Percentiles rank a stretch among this genome's conserved stretches.
These are phyloP conservation scores for Strix aluco DNA, from an alignment of 2,113 vertebrate species.

Conservation along the genomic window DNA sequence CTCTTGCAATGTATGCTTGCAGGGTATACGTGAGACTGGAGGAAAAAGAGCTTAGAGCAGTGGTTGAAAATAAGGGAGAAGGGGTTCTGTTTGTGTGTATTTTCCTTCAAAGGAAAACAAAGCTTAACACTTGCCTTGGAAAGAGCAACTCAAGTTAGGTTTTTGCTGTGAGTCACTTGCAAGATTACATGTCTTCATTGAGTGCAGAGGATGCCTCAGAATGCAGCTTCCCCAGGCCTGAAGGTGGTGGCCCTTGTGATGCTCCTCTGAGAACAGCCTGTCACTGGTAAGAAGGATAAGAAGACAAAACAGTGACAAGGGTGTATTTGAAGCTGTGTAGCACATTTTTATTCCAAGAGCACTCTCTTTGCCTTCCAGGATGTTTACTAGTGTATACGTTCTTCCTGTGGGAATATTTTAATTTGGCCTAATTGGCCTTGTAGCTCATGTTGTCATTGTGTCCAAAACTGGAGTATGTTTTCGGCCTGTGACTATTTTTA, in stretches of 20 bases:
- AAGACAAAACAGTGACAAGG: neutral
- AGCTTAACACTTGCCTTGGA: neutral
- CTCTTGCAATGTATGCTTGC: neutral
- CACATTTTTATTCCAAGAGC: neutral
- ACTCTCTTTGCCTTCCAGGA: neutral
- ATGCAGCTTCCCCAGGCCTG: neutral
- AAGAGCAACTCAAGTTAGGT: neutral
- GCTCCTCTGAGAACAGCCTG: neutral
- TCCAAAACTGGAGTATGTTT: neutral
- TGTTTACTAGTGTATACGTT: neutral
- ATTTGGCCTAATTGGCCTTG: neutral
- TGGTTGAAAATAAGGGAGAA: neutral
- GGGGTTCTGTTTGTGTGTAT: neutral
- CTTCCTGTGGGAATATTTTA: neutral
- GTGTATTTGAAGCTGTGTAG: neutral
- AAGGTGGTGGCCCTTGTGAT: neutral
- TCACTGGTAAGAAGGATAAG: neutral
- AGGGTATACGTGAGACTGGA: neutral
- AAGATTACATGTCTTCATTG: neutral
- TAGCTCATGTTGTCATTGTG: neutral
- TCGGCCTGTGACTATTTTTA: neutral
- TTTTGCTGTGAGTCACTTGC: neutral
- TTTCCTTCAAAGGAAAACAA: neutral
- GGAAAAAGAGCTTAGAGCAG: neutral
- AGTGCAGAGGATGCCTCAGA: neutral